Percentiles rank a stretch among this genome's conserved stretches.
Conservation (phyloP, 1,140 invertebrate genomes). For the Thalassaphorura encarpata region DNA sequence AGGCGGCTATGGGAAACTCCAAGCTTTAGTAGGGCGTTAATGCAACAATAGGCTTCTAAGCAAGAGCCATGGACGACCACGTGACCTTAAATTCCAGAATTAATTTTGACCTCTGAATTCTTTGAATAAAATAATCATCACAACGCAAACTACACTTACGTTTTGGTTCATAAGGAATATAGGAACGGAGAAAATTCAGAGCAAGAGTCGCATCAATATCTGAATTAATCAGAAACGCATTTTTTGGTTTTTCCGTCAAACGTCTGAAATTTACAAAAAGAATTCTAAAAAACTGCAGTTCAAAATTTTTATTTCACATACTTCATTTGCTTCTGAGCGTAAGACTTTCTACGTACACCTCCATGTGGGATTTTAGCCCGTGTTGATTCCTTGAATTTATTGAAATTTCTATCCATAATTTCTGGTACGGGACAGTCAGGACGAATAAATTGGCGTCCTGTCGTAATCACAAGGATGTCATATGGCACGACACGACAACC, state of each 20-base stretch:
- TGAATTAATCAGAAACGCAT: constrained; percentile 49
- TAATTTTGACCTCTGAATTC: too few species aligned
- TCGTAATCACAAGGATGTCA: constrained; percentile 50
- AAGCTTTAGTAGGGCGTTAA: constrained; percentile 46
- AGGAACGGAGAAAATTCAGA: constrained; percentile 11
- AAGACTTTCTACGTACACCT: background rate
- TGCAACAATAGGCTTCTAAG: constrained; percentile 48
- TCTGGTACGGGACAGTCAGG: constrained; percentile 21
- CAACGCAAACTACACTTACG: constrained; percentile 1
- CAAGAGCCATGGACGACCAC: constrained; percentile 52
- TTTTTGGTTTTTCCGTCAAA: constrained; percentile 39
- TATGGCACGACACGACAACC: constrained; percentile 45
- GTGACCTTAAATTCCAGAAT: constrained; percentile 15
- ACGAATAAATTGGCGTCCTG: constrained; percentile 46
- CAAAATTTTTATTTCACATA: constrained; percentile 25
- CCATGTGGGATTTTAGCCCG: constrained; percentile 30
- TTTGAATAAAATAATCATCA: background rate
- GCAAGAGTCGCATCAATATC: constrained; percentile 41
- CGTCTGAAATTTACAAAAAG: background rate
- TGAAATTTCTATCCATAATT: constrained; percentile 13
- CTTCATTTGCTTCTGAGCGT: background rate
- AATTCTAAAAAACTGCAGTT: too few species aligned
- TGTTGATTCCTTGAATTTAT: constrained; percentile 33
- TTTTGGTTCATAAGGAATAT: constrained; percentile 8
- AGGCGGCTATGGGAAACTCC: constrained; percentile 38